A percentile compares a stretch with the other conserved stretches of the same genome.
Evolutionary conservation across 2,113 vertebrate species (phyloP).

Genomic region (Phoenicopterus ruber): DNA sequence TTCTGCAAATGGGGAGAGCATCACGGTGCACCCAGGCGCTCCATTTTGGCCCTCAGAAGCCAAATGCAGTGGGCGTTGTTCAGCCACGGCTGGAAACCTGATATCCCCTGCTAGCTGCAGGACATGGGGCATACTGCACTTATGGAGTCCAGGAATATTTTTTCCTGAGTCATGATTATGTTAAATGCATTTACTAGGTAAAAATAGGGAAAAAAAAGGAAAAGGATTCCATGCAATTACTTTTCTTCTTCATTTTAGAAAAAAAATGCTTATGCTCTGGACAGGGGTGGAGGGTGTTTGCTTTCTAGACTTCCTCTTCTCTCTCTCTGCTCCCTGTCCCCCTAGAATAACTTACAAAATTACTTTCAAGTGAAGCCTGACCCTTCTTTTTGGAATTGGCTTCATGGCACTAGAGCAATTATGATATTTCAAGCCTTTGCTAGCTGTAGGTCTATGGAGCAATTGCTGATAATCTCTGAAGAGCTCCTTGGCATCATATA

Average conservation of each 20-base stretch:
- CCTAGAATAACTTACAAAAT: not conserved
- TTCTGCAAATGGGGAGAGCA: not conserved
- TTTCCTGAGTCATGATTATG: not conserved
- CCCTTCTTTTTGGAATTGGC: not conserved
- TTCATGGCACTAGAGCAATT: not conserved
- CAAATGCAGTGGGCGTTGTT: not conserved
- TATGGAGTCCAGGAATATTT: not conserved
- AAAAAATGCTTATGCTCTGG: not conserved
- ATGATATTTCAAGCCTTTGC: not conserved
- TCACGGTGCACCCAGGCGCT: not conserved
- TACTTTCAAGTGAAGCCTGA: not conserved
- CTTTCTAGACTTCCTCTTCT: not conserved
- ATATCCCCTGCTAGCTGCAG: not conserved
- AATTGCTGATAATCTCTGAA: not conserved
- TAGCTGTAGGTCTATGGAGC: not conserved
- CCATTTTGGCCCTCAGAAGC: not conserved
- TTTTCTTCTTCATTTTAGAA: not conserved
- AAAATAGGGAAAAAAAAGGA: not conserved
- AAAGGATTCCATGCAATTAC: not conserved
- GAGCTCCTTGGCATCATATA: not conserved
- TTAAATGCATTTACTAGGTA: not conserved
- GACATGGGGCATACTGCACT: not conserved
- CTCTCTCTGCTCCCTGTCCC: not conserved
- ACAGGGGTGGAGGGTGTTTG: not conserved
- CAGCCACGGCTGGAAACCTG: not conserved